Evolutionary conservation across 2,888 invertebrate species (phyloP).

Genomic region (Dryobota labecula): DNA sequence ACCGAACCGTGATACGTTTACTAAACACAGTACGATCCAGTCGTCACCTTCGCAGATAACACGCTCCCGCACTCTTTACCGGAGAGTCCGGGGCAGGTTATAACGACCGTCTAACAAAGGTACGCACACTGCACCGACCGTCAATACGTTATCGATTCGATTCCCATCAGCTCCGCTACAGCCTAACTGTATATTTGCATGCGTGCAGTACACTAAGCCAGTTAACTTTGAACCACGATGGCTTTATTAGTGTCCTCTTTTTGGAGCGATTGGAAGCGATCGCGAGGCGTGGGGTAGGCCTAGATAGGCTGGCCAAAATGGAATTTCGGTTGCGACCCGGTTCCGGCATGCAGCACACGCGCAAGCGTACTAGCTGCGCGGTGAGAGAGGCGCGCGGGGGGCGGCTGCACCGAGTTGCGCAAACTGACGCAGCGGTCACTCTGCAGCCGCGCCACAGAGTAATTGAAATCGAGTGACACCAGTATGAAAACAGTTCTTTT

Average conservation of each 20-base stretch:
- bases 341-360: slow-evolving; percentile 89
- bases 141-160: slow-evolving; percentile 84
- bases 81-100: slow-evolving; percentile 51
- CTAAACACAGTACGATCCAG: slow-evolving; percentile 41
- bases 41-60: slow-evolving; percentile 54
- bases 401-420: slow-evolving; percentile 89
- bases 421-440: slow-evolving; percentile 84
- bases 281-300: slow-evolving; percentile 77
- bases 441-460: slow-evolving; percentile 75
- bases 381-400: slow-evolving; percentile 73
- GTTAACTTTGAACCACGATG: slow-evolving; percentile 71
- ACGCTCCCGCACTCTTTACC: slow-evolving; percentile 46
- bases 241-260: slow-evolving; percentile 69
- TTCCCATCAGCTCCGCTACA: slow-evolving; percentile 81
- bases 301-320: slow-evolving; percentile 72
- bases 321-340: slow-evolving; percentile 89
- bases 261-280: slow-evolving; percentile 42
- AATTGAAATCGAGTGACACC: slow-evolving; percentile 66
- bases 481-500: slow-evolving; percentile 48
- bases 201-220: slow-evolving; percentile 85
- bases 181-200: slow-evolving; percentile 90
- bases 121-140: slow-evolving; percentile 70
- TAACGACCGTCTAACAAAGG: slow-evolving; percentile 63
- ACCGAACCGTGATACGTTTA: slow-evolving; percentile 58
- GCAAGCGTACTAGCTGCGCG: slow-evolving; percentile 83